Evolutionary conservation across 2,888 invertebrate species (phyloP).

Genomic region (Catonia carolina): DNA sequence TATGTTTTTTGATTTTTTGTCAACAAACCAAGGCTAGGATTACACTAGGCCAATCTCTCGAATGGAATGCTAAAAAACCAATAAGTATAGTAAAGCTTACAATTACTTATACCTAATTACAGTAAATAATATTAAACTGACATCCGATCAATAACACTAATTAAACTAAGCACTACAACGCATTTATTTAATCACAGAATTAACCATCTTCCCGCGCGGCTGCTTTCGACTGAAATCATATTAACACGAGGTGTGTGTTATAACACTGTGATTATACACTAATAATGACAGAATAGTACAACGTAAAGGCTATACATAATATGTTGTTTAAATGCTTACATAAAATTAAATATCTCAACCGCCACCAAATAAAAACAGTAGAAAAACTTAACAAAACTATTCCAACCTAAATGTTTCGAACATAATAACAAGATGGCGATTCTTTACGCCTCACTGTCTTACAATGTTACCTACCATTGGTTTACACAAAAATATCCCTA

Average conservation of each 20-base stretch:
- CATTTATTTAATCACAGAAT: too few relatives aligned
- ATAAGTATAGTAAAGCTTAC: too few relatives aligned
- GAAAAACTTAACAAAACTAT: slow-evolving; percentile 30
- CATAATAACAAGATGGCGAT: slow-evolving; percentile 34
- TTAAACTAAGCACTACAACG: too few relatives aligned
- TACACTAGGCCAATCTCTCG: too few relatives aligned
- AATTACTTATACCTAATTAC: too few relatives aligned
- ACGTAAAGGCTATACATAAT: too few relatives aligned
- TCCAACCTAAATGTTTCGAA: slow-evolving; percentile 33
- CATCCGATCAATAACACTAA: too few relatives aligned
- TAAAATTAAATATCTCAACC: slow-evolving; percentile 27
- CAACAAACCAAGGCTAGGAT: too few relatives aligned
- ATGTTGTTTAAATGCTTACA: slow-evolving; percentile 24
- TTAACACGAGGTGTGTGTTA: slow-evolving; percentile 18
- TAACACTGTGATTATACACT: not conserved
- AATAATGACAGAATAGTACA: too few relatives aligned
- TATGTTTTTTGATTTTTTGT: too few relatives aligned
- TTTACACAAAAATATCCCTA: slow-evolving; percentile 11
- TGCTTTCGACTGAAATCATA: slow-evolving; percentile 10
- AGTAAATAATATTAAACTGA: too few relatives aligned
- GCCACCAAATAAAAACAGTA: slow-evolving; percentile 22
- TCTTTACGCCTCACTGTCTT: slow-evolving; percentile 17
- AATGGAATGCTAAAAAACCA: too few relatives aligned
- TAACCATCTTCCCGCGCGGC: slow-evolving; percentile 28
- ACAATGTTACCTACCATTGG: slow-evolving; percentile 10